These are phyloP conservation scores for Heliothis subflexa DNA, from an alignment of 1,140 invertebrate species.

Conservation along the genomic window DNA sequence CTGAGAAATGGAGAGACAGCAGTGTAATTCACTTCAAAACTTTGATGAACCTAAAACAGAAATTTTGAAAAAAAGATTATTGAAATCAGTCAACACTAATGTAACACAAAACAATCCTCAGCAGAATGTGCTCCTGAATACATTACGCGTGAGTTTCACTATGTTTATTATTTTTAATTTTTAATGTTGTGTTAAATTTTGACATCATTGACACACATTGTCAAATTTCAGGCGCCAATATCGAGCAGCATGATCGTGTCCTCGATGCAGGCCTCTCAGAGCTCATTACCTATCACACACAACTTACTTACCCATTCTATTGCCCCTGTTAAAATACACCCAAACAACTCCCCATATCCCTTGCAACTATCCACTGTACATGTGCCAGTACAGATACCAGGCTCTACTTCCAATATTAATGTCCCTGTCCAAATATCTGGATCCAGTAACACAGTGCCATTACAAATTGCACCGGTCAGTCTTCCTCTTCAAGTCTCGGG, in stretches of 20 bases:
- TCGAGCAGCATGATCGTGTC: conserved; percentile 84
- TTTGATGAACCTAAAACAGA: conserved; percentile 83
- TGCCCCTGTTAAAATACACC: conserved; percentile 79
- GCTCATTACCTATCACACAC: conserved; percentile 79
- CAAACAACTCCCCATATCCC: conserved; percentile 76
- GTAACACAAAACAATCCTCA: conserved; percentile 73
- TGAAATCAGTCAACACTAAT: conserved; percentile 72
- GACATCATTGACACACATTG: conserved; percentile 45
- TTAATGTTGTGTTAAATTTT: conserved; percentile 28
- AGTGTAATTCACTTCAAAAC: conserved; percentile 85
- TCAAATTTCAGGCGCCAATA: conserved; percentile 78
- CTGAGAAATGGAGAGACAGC: conserved; percentile 83
- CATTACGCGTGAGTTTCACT: conserved; percentile 79
- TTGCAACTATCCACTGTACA: conserved; percentile 81
- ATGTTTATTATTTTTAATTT: conserved; percentile 34
- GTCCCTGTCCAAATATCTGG: conserved; percentile 79
- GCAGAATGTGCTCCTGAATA: conserved; percentile 83
- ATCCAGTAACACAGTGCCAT: conserved; percentile 69
- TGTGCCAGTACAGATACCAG: conserved; percentile 82
- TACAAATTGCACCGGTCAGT: conserved; percentile 78
- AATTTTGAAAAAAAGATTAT: conserved; percentile 85
- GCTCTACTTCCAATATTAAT: conserved; percentile 80
- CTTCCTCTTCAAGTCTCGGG: conserved; percentile 80
- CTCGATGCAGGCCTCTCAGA: conserved; percentile 80
- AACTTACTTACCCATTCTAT: conserved; percentile 80